Conservation (phyloP, 2,888 invertebrate species). For the Gandaritis pyraliata region DNA sequence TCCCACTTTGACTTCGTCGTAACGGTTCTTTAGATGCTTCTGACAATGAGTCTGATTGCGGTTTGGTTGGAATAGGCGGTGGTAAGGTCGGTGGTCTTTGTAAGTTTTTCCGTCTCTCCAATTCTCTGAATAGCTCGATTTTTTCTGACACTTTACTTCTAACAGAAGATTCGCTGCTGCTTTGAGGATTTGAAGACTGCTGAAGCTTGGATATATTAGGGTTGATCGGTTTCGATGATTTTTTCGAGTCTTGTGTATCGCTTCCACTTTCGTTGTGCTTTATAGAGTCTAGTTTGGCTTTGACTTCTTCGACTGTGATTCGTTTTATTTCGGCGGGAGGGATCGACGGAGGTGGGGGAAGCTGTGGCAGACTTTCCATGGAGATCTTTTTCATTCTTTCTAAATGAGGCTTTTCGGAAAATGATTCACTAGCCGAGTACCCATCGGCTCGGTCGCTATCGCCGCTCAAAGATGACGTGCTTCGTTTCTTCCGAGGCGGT, state of each 20-base stretch:
- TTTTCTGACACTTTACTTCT: constrained; percentile 81
- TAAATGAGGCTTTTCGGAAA: constrained; percentile 76
- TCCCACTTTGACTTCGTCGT: constrained; percentile 76
- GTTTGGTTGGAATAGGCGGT: constrained; percentile 77
- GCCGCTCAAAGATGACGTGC: constrained; percentile 86
- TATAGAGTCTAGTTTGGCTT: constrained; percentile 83
- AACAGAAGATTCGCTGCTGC: constrained; percentile 67
- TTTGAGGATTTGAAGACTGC: constrained; percentile 48
- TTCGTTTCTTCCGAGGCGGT: constrained; percentile 90
- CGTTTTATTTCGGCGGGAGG: constrained; percentile 70
- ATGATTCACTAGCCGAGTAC: constrained; percentile 75
- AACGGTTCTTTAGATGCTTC: constrained; percentile 69
- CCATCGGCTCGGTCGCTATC: constrained; percentile 85
- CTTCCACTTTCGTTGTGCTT: constrained; percentile 75
- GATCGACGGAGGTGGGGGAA: constrained; percentile 64
- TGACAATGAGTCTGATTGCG: constrained; percentile 56
- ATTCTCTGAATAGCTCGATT: constrained; percentile 77
- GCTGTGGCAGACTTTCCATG: constrained; percentile 83
- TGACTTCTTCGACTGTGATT: constrained; percentile 82
- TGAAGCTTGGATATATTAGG: constrained; percentile 53
- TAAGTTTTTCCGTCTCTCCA: constrained; percentile 76
- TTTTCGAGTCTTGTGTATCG: constrained; percentile 82
- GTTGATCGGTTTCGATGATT: constrained; percentile 64
- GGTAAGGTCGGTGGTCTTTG: constrained; percentile 79
- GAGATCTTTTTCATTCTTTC: constrained; percentile 84